phyloP scores from a whole-genome alignment of 2,113 vertebrate species.

The Stigmatopora nigra region DNA sequence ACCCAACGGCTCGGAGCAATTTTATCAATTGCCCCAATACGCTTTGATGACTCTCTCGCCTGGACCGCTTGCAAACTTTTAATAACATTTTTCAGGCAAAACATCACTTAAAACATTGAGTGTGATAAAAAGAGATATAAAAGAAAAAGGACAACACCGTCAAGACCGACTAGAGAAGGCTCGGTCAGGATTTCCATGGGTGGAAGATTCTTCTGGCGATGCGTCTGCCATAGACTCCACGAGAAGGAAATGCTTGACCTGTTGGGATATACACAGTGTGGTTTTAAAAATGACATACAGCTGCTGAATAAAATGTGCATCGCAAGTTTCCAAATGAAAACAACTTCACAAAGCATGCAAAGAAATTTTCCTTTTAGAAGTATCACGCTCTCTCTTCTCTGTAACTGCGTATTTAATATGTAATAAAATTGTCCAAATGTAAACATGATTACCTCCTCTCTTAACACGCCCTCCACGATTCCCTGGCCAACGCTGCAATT shows the following conservation, averaged over 20 bases:
- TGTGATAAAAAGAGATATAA: not conserved
- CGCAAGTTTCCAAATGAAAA: not conserved
- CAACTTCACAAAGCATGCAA: slow-evolving; percentile 1
- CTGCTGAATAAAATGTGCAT: slow-evolving; percentile 9
- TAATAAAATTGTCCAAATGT: slow-evolving; percentile 9
- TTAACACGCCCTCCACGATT: slow-evolving; percentile 80
- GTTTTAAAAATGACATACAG: slow-evolving; percentile 9
- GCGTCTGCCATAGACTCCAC: slow-evolving; percentile 56
- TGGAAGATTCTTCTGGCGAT: slow-evolving; percentile 79
- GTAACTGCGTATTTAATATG: not conserved
- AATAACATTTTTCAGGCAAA: slow-evolving; percentile 75
- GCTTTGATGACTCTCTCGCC: slow-evolving; percentile 32
- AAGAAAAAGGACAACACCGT: slow-evolving; percentile 23
- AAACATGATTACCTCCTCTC: slow-evolving; percentile 53
- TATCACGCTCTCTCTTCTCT: not conserved
- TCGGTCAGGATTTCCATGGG: not conserved
- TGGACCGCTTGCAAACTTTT: slow-evolving; percentile 73
- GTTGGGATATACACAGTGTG: slow-evolving; percentile 8
- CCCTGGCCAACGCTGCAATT: slow-evolving; percentile 81
- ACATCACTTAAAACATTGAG: slow-evolving; percentile 17
- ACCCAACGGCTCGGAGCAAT: slow-evolving; percentile 62
- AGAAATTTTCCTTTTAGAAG: not conserved
- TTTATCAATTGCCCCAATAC: slow-evolving; percentile 81
- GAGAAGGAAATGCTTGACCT: slow-evolving; percentile 69
- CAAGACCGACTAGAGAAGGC: slow-evolving; percentile 39